phyloP scores from a whole-genome alignment of 2,113 vertebrate species.

The Lonchura striata region DNA sequence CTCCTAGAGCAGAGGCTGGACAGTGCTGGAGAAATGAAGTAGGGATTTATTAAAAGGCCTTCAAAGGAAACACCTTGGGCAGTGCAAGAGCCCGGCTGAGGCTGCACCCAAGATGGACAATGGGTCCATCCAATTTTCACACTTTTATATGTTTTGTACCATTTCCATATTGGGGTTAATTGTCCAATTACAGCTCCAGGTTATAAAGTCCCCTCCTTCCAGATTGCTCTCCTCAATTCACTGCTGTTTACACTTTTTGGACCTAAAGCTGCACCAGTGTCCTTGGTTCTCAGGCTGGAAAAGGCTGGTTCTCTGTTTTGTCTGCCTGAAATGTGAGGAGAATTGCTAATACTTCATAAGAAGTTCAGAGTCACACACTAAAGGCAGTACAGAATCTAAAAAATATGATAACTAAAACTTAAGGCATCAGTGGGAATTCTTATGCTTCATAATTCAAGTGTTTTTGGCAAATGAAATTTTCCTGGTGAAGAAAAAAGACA shows the following conservation, averaged over 20 bases:
- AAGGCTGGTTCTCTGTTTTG: not conserved
- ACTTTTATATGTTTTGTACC: not conserved
- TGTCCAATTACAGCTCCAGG: not conserved
- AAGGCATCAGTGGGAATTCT: not conserved
- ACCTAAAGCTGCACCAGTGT: not conserved
- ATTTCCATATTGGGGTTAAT: not conserved
- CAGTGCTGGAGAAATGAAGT: no score
- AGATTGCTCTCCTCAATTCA: not conserved
- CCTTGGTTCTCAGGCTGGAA: not conserved
- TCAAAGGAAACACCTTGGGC: no score
- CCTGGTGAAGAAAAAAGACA: not conserved
- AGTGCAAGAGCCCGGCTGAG: not conserved
- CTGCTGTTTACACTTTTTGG: not conserved
- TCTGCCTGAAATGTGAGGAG: not conserved
- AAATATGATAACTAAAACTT: no score
- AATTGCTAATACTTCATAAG: not conserved
- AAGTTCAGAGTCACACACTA: not conserved
- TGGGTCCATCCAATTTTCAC: not conserved
- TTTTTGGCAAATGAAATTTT: not conserved
- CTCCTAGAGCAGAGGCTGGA: not conserved
- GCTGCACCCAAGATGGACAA: no score
- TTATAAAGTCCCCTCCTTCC: not conserved
- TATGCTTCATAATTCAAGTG: not conserved
- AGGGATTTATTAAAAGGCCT: not conserved
- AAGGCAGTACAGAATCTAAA: no score